Conservation (phyloP, 2,113 vertebrate species). For the Notechis scutatus region DNA sequence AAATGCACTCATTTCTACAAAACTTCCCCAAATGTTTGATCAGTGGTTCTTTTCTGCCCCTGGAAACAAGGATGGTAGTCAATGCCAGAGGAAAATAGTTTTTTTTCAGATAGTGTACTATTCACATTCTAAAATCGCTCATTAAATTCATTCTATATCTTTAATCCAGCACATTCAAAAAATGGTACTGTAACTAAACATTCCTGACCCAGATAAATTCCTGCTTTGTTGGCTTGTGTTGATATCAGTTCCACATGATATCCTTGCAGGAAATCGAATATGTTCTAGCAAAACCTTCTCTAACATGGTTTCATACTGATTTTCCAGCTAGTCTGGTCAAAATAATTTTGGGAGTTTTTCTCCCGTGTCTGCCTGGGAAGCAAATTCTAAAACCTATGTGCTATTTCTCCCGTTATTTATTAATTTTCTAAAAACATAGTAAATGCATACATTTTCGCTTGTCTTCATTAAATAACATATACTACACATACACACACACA, state of each 20-base stretch:
- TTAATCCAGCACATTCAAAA: background rate
- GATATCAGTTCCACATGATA: background rate
- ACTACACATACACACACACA: background rate
- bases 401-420: background rate
- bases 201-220: background rate
- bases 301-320: background rate
- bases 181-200: background rate
- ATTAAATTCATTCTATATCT: background rate
- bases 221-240: background rate
- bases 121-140: background rate
- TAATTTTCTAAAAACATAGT: background rate
- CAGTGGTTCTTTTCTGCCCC: background rate
- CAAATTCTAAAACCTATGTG: background rate
- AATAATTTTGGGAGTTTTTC: background rate
- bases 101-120: background rate
- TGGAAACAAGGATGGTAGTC: background rate
- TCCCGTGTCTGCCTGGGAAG: background rate
- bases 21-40: background rate
- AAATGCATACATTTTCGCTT: background rate
- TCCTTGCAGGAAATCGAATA: background rate
- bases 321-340: background rate
- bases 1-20: no score
- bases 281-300: background rate
- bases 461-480: background rate
- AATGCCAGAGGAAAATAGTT: background rate